phyloP scores from a whole-genome alignment of 2,113 vertebrate species.

The Channa maculata region DNA sequence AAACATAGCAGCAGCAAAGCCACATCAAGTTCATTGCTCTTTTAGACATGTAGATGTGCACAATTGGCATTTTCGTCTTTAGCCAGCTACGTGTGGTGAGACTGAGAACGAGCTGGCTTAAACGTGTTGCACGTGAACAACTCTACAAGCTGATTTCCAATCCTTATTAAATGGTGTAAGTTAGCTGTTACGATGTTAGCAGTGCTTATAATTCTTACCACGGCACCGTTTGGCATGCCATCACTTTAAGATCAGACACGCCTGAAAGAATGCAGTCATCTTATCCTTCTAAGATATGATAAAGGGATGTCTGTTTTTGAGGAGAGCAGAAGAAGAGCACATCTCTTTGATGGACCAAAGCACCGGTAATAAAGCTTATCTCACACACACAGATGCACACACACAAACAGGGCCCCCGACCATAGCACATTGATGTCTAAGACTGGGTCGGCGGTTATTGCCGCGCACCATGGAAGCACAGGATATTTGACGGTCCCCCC shows the following conservation, averaged over 20 bases:
- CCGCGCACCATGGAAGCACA: constrained; percentile 73
- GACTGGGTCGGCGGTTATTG: constrained; percentile 70
- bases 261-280: constrained; percentile 62
- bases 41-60: no score
- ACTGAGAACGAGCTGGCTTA: no score
- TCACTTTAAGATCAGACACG: constrained; percentile 69
- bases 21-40: no score
- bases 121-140: no score
- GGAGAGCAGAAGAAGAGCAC: constrained; percentile 60
- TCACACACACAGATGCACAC: constrained; percentile 27
- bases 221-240: constrained; percentile 49
- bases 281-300: constrained; percentile 72
- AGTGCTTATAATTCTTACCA: constrained; percentile 42
- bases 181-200: not conserved
- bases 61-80: no score
- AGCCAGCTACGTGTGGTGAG: no score
- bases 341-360: constrained; percentile 73
- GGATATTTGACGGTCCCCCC: constrained; percentile 73
- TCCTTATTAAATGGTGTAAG: constrained; percentile 4
- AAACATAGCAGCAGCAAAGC: no score
- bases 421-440: constrained; percentile 60
- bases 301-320: constrained; percentile 68
- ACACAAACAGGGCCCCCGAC: constrained; percentile 44
- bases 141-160: no score
- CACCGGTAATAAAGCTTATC: constrained; percentile 73